Percentiles rank a stretch among this genome's conserved stretches.
Evolutionary conservation across 2,888 invertebrate species (phyloP).

Genomic region (Pyrrhosoma nymphula): DNA sequence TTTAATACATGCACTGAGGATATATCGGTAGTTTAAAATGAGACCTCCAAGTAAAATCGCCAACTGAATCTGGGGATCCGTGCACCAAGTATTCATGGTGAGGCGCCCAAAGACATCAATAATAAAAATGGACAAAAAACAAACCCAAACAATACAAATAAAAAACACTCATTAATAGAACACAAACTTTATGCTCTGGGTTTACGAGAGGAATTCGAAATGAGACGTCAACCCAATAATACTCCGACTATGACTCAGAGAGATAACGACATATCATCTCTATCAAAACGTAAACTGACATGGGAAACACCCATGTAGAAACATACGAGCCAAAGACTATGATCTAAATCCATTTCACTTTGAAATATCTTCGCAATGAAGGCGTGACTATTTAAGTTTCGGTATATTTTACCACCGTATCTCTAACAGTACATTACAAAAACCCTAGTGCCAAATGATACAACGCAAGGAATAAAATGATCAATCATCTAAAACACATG

Average conservation of each 20-base stretch:
- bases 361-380: background rate
- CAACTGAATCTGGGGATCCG: background rate
- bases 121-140: background rate
- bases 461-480: background rate
- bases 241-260: background rate
- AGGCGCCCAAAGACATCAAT: background rate
- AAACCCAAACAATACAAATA: background rate
- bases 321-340: background rate
- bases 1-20: too few relatives aligned
- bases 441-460: background rate
- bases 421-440: background rate
- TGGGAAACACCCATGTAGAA: background rate
- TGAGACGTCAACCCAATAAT: background rate
- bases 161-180: background rate
- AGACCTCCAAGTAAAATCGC: background rate
- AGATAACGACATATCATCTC: background rate
- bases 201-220: background rate
- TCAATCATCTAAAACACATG: background rate
- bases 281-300: background rate
- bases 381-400: too few relatives aligned
- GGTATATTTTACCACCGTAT: background rate
- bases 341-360: background rate
- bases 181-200: background rate
- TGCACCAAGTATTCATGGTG: background rate
- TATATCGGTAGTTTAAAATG: background rate